Evolutionary conservation across 1,140 invertebrate genomes (phyloP).

Genomic region (Pogonomyrmex barbatus): DNA sequence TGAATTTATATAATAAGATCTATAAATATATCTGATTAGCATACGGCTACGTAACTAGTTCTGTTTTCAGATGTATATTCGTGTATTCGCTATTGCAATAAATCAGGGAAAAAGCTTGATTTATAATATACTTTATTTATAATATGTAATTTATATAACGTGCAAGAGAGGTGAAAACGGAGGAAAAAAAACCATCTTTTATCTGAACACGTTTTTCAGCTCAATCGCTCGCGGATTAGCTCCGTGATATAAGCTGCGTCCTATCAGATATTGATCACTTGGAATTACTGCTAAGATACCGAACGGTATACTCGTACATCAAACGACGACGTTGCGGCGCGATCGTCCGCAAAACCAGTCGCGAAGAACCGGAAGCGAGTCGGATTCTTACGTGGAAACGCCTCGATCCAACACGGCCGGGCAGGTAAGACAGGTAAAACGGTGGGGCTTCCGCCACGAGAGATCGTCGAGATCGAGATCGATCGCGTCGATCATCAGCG

Average conservation of each 20-base stretch:
- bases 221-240: conserved; percentile 1
- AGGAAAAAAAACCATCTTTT: conserved; percentile 19
- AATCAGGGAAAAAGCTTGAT: background rate
- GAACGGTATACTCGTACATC: background rate
- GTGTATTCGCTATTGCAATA: conserved; percentile 1
- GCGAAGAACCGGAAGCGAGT: conserved; percentile 64
- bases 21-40: background rate
- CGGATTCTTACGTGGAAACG: conserved; percentile 59
- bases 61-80: background rate
- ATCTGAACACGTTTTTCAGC: background rate
- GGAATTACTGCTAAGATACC: conserved; percentile 20
- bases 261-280: conserved; percentile 34
- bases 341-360: conserved; percentile 45
- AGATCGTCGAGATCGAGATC: conserved; percentile 69
- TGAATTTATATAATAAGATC: background rate
- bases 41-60: background rate
- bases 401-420: conserved; percentile 20
- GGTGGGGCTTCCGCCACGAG: conserved; percentile 69
- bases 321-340: conserved; percentile 8
- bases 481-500: conserved; percentile 55
- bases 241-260: conserved; percentile 1
- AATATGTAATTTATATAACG: background rate
- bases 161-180: background rate
- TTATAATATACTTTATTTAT: background rate
- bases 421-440: conserved; percentile 70